Conservation (phyloP, 2,888 invertebrate genomes). For the Drosophila peninsularis region DNA sequence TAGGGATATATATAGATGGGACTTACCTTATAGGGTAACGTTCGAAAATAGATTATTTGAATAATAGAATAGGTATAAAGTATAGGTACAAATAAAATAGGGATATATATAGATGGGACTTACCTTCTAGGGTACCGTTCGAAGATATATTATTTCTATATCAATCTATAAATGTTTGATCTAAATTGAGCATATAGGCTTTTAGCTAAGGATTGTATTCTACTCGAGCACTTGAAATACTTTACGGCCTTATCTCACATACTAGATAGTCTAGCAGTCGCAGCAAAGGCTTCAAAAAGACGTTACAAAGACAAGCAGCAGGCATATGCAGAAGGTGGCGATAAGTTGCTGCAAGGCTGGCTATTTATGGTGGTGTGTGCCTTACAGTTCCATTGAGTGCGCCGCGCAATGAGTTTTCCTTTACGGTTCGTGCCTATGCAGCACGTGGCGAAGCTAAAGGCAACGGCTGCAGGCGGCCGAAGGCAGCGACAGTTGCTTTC, state of each 20-base stretch:
- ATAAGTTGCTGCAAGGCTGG: conserved; percentile 23
- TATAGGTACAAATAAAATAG: no score
- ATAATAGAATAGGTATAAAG: no score
- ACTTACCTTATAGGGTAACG: no score
- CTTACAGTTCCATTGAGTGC: conserved; percentile 71
- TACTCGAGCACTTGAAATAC: background rate
- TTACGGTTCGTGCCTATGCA: conserved; percentile 63
- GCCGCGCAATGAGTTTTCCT: conserved; percentile 51
- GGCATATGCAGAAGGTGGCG: conserved; percentile 27
- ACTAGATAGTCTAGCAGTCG: background rate
- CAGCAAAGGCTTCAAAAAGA: conserved; percentile 29
- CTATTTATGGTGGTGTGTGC: conserved; percentile 48
- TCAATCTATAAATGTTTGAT: background rate
- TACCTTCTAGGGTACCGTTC: no score
- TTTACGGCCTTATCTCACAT: no score
- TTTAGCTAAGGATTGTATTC: no score
- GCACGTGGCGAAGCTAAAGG: conserved; percentile 65
- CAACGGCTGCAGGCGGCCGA: conserved; percentile 54
- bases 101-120: no score
- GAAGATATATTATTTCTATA: background rate
- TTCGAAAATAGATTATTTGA: no score
- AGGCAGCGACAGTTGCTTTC: conserved; percentile 67
- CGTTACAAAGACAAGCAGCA: conserved; percentile 56
- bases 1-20: no score
- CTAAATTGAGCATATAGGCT: no score